phyloP scores from a whole-genome alignment of 1,140 invertebrate species.

The Drosophila subpulchrella region DNA sequence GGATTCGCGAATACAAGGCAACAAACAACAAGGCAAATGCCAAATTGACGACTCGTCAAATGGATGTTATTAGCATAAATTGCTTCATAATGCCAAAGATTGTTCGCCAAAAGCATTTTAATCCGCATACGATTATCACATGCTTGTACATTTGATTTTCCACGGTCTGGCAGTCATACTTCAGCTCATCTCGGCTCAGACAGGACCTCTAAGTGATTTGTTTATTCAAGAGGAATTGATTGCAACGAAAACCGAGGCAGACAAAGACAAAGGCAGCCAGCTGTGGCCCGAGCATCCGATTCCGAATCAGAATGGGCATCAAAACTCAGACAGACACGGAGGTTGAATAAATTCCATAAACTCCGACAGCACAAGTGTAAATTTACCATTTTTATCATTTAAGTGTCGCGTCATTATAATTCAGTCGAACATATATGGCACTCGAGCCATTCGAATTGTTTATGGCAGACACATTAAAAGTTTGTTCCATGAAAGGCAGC shows the following conservation, averaged over 20 bases:
- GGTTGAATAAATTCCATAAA: constrained; percentile 40
- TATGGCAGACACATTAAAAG: constrained; percentile 46
- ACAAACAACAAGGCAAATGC: constrained; percentile 14
- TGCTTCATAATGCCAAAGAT: constrained; percentile 43
- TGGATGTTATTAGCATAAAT: constrained; percentile 46
- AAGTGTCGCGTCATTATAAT: constrained; percentile 65
- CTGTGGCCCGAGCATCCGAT: constrained; percentile 30
- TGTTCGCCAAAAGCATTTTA: constrained; percentile 22
- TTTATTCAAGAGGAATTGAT: constrained; percentile 68
- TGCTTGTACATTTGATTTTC: constrained; percentile 40
- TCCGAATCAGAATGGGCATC: constrained; percentile 14
- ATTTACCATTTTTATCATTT: constrained; percentile 62
- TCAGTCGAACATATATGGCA: constrained; percentile 32
- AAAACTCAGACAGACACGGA: constrained; percentile 1
- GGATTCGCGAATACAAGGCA: constrained; percentile 12
- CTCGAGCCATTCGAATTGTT: constrained; percentile 30
- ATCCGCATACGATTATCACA: constrained; percentile 45
- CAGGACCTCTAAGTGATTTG: constrained; percentile 51
- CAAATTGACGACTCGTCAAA: constrained; percentile 24
- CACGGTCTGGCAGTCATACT: constrained; percentile 37
- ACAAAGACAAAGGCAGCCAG: constrained; percentile 37
- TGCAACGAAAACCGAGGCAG: constrained; percentile 33
- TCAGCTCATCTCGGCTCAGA: constrained; percentile 23
- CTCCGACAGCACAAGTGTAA: constrained; percentile 35
- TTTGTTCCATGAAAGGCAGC: constrained; percentile 1